A percentile compares a stretch with the other conserved stretches of the same genome.
Conservation (phyloP, 2,113 vertebrate species). For the Mobula birostris region DNA sequence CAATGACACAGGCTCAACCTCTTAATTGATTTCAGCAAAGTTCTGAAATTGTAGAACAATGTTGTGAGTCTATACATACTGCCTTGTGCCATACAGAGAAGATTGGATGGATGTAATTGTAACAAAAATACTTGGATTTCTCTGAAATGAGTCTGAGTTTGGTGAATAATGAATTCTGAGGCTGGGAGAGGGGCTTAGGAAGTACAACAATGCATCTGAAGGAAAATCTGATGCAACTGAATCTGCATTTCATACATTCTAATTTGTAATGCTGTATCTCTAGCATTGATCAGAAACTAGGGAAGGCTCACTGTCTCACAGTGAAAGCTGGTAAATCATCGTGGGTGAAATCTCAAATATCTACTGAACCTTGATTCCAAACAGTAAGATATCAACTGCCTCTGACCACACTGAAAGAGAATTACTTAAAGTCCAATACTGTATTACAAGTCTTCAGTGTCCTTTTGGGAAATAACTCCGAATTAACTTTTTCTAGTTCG, state of each 20-base stretch:
- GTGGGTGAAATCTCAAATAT: not conserved
- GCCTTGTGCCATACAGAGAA: not conserved
- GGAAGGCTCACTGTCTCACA: not conserved
- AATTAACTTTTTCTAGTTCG: not conserved
- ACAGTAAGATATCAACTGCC: not conserved
- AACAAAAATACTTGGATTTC: not conserved
- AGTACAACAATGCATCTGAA: not conserved
- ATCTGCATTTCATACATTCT: not conserved
- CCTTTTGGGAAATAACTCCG: not conserved
- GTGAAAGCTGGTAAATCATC: not conserved
- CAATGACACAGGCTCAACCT: not conserved
- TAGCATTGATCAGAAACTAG: not conserved
- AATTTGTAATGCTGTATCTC: not conserved
- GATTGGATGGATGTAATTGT: not conserved
- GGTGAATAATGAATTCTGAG: not conserved
- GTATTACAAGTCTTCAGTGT: not conserved
- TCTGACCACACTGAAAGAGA: not conserved
- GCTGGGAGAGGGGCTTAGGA: not conserved
- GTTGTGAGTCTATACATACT: not conserved
- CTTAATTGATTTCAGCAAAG: not conserved
- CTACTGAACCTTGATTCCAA: not conserved
- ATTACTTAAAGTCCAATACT: not conserved
- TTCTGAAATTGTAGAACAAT: not conserved
- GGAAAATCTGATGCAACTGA: not conserved
- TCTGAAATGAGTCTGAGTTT: not conserved